Conservation (phyloP, 1,140 invertebrate genomes). For the Lutraria rhynchaena region DNA sequence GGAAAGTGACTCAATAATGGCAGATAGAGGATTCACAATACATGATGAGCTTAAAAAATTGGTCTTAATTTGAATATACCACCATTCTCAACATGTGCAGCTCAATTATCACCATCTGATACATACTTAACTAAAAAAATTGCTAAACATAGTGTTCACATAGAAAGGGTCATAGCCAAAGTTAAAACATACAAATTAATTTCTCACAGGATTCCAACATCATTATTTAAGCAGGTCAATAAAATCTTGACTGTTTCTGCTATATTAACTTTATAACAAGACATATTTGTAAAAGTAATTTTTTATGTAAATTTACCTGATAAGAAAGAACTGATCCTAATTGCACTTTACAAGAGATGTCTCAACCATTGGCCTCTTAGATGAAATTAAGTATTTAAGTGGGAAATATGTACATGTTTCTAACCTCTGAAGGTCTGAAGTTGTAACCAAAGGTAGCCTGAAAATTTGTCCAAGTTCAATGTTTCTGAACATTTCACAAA, state of each 20-base stretch:
- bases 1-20: constrained; percentile 61
- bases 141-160: constrained; percentile 63
- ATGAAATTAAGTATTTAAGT: too few relatives aligned
- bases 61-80: constrained; percentile 60
- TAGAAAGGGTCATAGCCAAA: constrained; percentile 61
- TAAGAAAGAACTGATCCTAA: too few relatives aligned
- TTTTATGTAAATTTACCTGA: too few relatives aligned
- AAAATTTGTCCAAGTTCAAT: too few relatives aligned
- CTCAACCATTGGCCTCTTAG: too few relatives aligned
- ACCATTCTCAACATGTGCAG: constrained; percentile 54
- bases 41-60: constrained; percentile 49
- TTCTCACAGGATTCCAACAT: constrained; percentile 53
- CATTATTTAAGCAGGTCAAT: constrained; percentile 61
- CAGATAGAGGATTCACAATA: constrained; percentile 66
- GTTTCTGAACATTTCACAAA: too few relatives aligned
- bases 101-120: constrained; percentile 40
- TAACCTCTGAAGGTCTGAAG: too few relatives aligned
- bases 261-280: constrained; percentile 59
- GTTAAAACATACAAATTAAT: constrained; percentile 63
- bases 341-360: too few relatives aligned
- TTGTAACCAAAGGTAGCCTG: too few relatives aligned
- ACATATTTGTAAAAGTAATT: constrained; percentile 63
- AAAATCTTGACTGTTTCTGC: constrained; percentile 62
- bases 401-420: too few relatives aligned
- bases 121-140: constrained; percentile 55